Conservation (phyloP, 37 sponge, comb jelly and placozoan genomes). For the Petrosia ficiformis region DNA sequence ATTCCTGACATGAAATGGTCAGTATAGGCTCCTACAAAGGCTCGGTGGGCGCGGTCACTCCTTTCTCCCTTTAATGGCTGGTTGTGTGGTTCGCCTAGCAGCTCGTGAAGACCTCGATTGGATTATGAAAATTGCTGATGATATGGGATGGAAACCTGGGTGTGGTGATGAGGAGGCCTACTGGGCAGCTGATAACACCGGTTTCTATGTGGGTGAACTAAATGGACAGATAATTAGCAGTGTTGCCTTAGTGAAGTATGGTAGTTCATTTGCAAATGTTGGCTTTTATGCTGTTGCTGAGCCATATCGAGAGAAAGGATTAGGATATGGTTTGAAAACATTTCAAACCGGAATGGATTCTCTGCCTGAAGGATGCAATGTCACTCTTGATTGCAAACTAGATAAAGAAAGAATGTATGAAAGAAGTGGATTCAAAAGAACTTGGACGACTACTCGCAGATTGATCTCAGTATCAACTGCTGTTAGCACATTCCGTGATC, state of each 20-base stretch:
- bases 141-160: neutral
- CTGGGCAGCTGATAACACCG: neutral
- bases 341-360: neutral
- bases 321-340: conserved; percentile 10
- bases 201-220: conserved; percentile 35
- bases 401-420: neutral
- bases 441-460: neutral
- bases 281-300: conserved; percentile 3
- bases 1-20: no score
- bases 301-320: conserved; percentile 18
- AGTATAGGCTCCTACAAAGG: no score
- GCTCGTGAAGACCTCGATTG: no score
- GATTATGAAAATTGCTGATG: neutral
- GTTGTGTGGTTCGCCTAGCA: no score
- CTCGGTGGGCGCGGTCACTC: no score
- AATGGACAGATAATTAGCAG: conserved; percentile 11
- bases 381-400: neutral
- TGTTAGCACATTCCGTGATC: neutral
- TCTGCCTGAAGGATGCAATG: neutral
- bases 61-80: no score
- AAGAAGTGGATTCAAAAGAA: conserved; percentile 7
- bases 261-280: conserved; percentile 1
- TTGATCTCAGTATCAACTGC: neutral
- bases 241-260: neutral
- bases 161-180: neutral